These are phyloP conservation scores for Sardina pilchardus DNA, from an alignment of 2,113 vertebrate genomes.

Conservation along the genomic window DNA sequence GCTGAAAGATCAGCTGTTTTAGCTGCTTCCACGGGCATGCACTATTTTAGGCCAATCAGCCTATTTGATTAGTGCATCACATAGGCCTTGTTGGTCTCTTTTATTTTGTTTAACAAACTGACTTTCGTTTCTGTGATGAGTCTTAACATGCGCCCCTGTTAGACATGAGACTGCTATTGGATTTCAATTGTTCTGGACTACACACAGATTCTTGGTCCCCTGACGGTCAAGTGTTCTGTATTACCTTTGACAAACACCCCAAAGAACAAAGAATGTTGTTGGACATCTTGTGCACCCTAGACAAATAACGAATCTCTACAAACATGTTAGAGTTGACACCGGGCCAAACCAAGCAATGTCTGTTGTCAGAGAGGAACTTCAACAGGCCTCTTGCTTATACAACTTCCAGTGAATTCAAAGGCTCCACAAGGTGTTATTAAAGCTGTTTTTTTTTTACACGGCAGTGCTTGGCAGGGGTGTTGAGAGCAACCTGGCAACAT, in stretches of 20 bases:
- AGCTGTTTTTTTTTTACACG: slow-evolving; percentile 25
- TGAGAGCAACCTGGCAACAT: slow-evolving; percentile 42
- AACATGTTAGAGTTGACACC: background rate
- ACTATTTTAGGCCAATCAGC: background rate
- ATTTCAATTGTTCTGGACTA: background rate
- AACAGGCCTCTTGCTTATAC: slow-evolving; percentile 31
- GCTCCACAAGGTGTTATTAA: slow-evolving; percentile 38
- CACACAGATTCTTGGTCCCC: background rate
- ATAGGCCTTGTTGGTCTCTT: background rate
- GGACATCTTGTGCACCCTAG: background rate
- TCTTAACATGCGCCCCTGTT: background rate
- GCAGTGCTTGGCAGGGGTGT: slow-evolving; percentile 28
- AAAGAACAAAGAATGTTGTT: background rate
- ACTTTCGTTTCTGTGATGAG: background rate
- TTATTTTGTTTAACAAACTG: background rate
- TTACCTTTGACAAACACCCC: background rate
- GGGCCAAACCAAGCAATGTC: slow-evolving; percentile 5
- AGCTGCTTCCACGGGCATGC: background rate
- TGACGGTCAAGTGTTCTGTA: background rate
- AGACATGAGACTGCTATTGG: background rate
- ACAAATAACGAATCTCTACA: background rate
- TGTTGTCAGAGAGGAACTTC: background rate
- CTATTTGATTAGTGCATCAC: background rate
- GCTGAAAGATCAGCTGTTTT: background rate
- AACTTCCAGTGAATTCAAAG: slow-evolving; percentile 25